Conservation (phyloP, 2,888 invertebrate species). For the Apantesis nais region DNA sequence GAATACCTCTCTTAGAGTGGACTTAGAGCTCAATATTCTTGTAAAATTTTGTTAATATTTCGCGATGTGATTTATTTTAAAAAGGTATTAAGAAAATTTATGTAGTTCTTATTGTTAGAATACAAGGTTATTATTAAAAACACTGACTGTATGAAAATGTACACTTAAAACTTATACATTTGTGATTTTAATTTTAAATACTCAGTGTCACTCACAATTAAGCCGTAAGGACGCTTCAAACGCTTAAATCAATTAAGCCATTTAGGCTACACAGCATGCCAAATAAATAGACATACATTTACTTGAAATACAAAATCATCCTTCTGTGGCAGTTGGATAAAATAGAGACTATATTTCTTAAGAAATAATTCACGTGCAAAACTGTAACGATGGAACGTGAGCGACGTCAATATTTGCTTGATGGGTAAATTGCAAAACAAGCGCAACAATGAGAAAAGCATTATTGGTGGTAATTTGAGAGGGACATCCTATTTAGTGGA, state of each 20-base stretch:
- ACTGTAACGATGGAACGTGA: conserved; percentile 6
- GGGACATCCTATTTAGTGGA: conserved; percentile 64
- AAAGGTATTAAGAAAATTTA: conserved; percentile 6
- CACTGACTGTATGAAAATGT: no score
- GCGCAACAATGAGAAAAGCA: conserved; percentile 43
- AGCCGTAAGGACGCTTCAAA: neutral
- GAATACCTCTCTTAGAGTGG: neutral
- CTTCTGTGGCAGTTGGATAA: neutral
- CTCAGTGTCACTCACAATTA: neutral
- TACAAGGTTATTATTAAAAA: no score
- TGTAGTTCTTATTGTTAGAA: neutral
- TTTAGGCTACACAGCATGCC: neutral
- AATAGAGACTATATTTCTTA: conserved; percentile 13
- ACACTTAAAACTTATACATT: neutral
- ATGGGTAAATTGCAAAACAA: conserved; percentile 47
- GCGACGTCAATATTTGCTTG: conserved; percentile 33
- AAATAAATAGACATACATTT: neutral
- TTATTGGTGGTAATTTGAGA: conserved; percentile 60
- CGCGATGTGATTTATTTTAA: conserved; percentile 2
- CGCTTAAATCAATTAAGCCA: neutral
- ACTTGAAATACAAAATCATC: no score
- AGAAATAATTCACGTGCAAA: conserved; percentile 7
- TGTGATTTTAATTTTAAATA: neutral
- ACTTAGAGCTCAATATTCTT: conserved; percentile 2
- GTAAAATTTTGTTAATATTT: conserved; percentile 3